Conservation (phyloP, 2,113 vertebrate genomes). For the Nannobrachium achirus region DNA sequence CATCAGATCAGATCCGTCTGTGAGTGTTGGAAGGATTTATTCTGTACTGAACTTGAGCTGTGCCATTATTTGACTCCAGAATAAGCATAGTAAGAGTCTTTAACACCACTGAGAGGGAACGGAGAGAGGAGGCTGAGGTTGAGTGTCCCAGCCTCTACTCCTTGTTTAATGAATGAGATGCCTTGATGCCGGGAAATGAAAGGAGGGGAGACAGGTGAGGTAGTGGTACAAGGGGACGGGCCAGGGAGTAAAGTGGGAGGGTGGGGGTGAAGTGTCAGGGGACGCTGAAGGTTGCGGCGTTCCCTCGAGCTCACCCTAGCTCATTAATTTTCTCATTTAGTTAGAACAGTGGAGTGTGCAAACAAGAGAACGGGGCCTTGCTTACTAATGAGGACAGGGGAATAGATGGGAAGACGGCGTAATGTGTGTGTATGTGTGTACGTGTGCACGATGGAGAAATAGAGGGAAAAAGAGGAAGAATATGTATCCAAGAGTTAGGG, state of each 20-base stretch:
- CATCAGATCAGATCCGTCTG: too few relatives aligned
- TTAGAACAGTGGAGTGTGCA: slow-evolving; percentile 71
- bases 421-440: too few relatives aligned
- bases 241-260: slow-evolving; percentile 10
- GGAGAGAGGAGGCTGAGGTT: slow-evolving; percentile 28
- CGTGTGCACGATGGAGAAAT: too few relatives aligned
- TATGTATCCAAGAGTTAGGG: not conserved
- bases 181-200: slow-evolving; percentile 21
- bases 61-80: too few relatives aligned
- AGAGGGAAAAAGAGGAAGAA: not conserved
- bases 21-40: too few relatives aligned
- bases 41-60: too few relatives aligned
- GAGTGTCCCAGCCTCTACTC: not conserved
- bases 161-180: slow-evolving; percentile 38
- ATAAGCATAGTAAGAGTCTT: too few relatives aligned
- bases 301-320: slow-evolving; percentile 56
- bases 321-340: slow-evolving; percentile 79
- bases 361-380: slow-evolving; percentile 60
- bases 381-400: slow-evolving; percentile 66
- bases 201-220: slow-evolving; percentile 14
- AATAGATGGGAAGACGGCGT: not conserved
- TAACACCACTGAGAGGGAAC: not conserved
- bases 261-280: not conserved
- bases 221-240: slow-evolving; percentile 19
- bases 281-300: slow-evolving; percentile 54